Base-by-base conservation (phyloP, 2,113 vertebrate species). In the Phyllostomus hastatus region DNA sequence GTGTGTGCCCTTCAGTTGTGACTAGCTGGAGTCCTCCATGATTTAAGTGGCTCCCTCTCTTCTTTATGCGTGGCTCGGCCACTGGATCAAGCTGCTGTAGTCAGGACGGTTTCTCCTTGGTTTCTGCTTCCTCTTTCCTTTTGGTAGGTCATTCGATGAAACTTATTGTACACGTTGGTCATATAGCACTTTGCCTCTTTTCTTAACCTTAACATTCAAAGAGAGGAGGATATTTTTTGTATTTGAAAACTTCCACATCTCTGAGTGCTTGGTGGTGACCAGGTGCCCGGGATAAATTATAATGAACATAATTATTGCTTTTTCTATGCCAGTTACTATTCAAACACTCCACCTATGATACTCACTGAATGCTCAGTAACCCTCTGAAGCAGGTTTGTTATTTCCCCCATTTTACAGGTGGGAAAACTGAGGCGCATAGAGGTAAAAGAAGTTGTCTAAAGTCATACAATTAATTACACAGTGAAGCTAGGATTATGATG, bases 1-100 rank as follows among this genome's bases (percentile, higher is more conserved):
- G 43, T 10, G 33, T 57, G 75, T 50, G 85, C 64, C 90, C 97
- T 97, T 97, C 94, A 91, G 43, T 88, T 87, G 88, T 89, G 94
- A 95, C 76, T 79, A 84, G 85, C 84, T 70, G 4, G 35, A 82
- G 91, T 75, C n/a, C 69, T 83, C 70, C 16, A 2, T 61, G 52
- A 89, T 94, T 96, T 95, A 83, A 96, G 75, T 28, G 16, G 7
- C 17, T 67, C 26, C 28, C 10, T 82, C 75, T 73, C 61, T 38
- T 43, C 72, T 81, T 80, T 28, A 15, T 66, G 11, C 73, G 11
- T 59, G 20, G 70, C n/a, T 61, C 84, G 24, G 73, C 46, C 38
- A 91, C 90, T 92, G 70, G 69, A 59, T 50, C 86, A 84, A 78
- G 54, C 81, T 66, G 67, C 31, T 54, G 12, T 16, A 41, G 57